A percentile compares a stretch with the other conserved stretches of the same genome.
Conservation (phyloP, 2,113 vertebrate genomes). For the Gopherus evgoodei region DNA sequence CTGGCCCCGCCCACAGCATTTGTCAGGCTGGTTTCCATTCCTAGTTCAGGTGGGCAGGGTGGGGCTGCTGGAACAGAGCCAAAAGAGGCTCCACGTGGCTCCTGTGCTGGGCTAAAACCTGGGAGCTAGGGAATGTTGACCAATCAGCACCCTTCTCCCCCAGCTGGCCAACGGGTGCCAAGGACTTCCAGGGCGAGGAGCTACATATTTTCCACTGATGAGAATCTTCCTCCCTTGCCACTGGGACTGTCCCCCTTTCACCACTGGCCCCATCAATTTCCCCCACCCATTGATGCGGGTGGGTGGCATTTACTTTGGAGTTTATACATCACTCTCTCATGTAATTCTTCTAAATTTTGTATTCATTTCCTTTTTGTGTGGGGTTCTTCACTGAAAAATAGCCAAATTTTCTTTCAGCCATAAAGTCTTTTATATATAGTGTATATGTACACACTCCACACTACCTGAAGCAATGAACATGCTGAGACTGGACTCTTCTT, state of each 20-base stretch:
- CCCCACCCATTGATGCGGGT: background rate
- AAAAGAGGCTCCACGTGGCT: background rate
- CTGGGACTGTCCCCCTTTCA: background rate
- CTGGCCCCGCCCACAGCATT: no score
- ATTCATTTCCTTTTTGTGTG: background rate
- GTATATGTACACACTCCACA: background rate
- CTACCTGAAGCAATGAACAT: background rate
- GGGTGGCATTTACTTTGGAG: background rate
- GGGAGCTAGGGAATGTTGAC: background rate
- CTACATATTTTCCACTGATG: background rate
- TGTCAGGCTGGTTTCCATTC: background rate
- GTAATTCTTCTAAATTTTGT: background rate
- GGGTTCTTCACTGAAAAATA: background rate
- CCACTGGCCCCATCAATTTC: background rate
- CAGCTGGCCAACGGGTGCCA: background rate
- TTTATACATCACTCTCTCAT: background rate
- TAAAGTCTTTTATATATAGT: background rate
- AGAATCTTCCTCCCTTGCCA: background rate
- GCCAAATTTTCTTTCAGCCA: background rate
- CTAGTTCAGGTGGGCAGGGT: background rate
- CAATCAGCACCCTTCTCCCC: background rate
- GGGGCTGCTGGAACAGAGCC: background rate
- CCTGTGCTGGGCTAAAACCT: background rate
- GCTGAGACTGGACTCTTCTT: background rate
- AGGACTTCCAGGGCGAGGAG: background rate